A percentile compares a stretch with the other conserved stretches of the same genome.
Conservation (phyloP, 2,113 vertebrate genomes). For the Smithornis capensis region DNA sequence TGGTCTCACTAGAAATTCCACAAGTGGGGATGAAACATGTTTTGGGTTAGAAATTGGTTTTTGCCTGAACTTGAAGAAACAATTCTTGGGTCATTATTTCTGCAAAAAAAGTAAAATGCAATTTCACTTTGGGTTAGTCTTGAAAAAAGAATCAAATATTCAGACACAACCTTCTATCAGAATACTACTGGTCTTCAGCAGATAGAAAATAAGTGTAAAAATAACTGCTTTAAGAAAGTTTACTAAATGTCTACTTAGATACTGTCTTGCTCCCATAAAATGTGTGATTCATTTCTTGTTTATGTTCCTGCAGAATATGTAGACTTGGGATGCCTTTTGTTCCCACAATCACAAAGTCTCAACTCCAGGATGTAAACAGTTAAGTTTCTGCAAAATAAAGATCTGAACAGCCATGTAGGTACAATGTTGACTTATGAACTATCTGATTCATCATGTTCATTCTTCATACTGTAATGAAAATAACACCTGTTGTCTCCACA, state of each 20-base stretch:
- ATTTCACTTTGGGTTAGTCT: not conserved
- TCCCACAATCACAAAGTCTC: not conserved
- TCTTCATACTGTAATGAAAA: not conserved
- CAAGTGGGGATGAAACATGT: not conserved
- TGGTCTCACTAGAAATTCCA: not conserved
- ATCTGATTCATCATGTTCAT: not conserved
- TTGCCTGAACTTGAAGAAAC: not conserved
- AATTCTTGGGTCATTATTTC: not conserved
- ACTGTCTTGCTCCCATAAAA: not conserved
- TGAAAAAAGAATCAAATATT: not conserved
- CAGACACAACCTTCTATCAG: not conserved
- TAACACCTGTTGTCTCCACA: not conserved
- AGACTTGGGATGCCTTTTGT: not conserved
- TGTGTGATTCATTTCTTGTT: not conserved
- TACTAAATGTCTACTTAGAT: not conserved
- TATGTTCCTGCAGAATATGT: not conserved
- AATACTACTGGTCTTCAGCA: not conserved
- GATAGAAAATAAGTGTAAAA: not conserved
- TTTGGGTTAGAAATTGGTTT: not conserved
- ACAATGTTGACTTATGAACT: not conserved
- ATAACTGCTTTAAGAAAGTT: not conserved
- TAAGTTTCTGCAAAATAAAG: not conserved
- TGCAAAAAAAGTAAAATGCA: not conserved
- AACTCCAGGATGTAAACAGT: not conserved
- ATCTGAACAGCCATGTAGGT: not conserved